Conservation (phyloP, 2,113 vertebrate genomes). For the Morphnarchus princeps region DNA sequence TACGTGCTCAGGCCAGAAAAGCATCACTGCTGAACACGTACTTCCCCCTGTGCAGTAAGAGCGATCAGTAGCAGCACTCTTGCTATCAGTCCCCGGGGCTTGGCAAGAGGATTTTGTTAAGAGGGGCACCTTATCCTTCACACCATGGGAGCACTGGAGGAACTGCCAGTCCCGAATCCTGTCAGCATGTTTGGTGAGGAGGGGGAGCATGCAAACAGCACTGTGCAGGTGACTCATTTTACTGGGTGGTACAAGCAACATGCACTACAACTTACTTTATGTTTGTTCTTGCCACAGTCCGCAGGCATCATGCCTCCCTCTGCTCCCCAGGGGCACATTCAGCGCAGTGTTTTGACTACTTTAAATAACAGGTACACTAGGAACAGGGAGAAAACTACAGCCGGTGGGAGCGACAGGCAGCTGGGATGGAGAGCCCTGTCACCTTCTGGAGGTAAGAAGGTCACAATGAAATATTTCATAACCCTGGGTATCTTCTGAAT, state of each 20-base stretch:
- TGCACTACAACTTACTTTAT: neutral
- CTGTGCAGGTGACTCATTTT: neutral
- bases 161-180: neutral
- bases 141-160: neutral
- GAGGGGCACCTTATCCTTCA: neutral
- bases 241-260: neutral
- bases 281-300: neutral
- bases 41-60: neutral
- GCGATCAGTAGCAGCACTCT: neutral
- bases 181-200: neutral
- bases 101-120: neutral
- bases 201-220: neutral
- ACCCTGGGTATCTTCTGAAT: neutral
- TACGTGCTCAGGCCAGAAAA: neutral
- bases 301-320: rapidly evolving
- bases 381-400: neutral
- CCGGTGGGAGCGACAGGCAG: neutral
- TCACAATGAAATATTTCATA: neutral
- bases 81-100: neutral
- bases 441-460: neutral
- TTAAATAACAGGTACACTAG: neutral
- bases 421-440: neutral
- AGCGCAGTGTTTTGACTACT: neutral
- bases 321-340: neutral
- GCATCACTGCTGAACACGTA: neutral